These are phyloP conservation scores for Chamaedrilus cognettii DNA, from an alignment of 2,888 invertebrate genomes.

Conservation along the genomic window DNA sequence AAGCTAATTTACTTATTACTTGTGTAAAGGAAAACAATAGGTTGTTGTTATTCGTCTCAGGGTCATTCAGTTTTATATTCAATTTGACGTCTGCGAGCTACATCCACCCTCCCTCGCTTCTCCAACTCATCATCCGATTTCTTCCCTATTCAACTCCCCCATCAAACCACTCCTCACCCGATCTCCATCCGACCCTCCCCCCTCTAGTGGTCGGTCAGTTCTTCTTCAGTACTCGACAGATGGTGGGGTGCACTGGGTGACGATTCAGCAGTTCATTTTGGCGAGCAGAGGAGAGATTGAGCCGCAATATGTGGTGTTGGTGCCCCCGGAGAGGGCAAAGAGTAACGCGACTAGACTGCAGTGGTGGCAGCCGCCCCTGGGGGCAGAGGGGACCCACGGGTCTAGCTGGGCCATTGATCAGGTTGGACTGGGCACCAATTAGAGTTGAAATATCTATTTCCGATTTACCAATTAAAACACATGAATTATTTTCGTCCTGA, in stretches of 20 bases:
- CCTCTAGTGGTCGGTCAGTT: conserved; percentile 51
- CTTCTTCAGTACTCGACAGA: conserved; percentile 58
- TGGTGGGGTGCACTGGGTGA: conserved; percentile 58
- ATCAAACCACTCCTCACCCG: background rate
- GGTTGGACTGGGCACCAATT: conserved; percentile 43
- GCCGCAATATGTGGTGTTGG: conserved; percentile 51
- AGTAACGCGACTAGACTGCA: conserved; percentile 51
- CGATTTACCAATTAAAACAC: too few relatives aligned
- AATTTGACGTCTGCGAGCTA: conserved; percentile 49
- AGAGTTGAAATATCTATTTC: too few relatives aligned
- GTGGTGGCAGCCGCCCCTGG: conserved; percentile 57
- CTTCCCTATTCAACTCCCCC: too few relatives aligned
- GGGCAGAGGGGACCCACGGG: conserved; percentile 52
- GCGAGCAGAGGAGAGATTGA: conserved; percentile 41
- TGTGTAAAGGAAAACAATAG: too few relatives aligned
- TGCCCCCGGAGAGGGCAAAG: conserved; percentile 49
- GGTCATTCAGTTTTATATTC: conserved; percentile 57
- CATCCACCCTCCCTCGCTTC: too few relatives aligned
- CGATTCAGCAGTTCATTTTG: conserved; percentile 52
- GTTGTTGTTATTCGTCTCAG: conserved; percentile 47
- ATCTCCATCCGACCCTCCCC: conserved; percentile 34
- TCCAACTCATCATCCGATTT: too few relatives aligned
- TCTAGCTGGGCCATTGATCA: conserved; percentile 61
- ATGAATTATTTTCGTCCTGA: background rate
- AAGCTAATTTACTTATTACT: too few relatives aligned